Base-by-base conservation (phyloP, 2,888 invertebrate genomes). In the Aphodius granarius region DNA sequence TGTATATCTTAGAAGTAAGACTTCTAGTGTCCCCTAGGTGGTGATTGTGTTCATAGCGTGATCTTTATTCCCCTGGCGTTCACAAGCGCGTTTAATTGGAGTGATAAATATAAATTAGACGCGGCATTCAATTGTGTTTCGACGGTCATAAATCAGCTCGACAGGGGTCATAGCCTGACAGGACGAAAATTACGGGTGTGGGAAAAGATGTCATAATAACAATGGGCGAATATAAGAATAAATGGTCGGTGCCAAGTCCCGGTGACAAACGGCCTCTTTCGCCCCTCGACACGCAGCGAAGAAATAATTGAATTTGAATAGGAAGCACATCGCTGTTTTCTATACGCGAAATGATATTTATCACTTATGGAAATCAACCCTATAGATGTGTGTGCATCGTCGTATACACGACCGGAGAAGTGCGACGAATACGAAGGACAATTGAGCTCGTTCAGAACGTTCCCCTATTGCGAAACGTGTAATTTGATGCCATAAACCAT, bases 101-200 rank as follows among this genome's bases (percentile, higher is more conserved):
- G 80, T 82, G 81, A 83, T 83, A 83, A 83, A 83, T 83, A 83
- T 83, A 83, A 83, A 82, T 84, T 83, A 83, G 81, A 79, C 78
- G 77, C 81, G 79, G 80, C 79, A 81, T 83, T 82, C 83, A 82
- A 83, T 83, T 83, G 82, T 81, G 78, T 79, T 74, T 78, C 77
- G 76, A 74, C 75, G 81, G 72, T 79, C 82, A 81, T 84, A 83
- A 83, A 84, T 83, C 83, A 84, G 78, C 70, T 73, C 22, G 74
- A 80, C 81, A 43, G 43, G 43, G 83, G 83, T 82, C 81, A 79
- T 76, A 75, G 76, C 72, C 78, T 79, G 80, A 80, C 80, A 79
- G 73, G 78, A 77, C 80, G 78, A 79, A 81, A 81, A 78, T 79
- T 80, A 76, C 77, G 77, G 78, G 76, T 80, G 77, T 81, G 81